Evolutionary conservation across 2,888 invertebrate species (phyloP), one percentile per base, ranked within the genome.

Genomic region (Ischnura elegans): DNA sequence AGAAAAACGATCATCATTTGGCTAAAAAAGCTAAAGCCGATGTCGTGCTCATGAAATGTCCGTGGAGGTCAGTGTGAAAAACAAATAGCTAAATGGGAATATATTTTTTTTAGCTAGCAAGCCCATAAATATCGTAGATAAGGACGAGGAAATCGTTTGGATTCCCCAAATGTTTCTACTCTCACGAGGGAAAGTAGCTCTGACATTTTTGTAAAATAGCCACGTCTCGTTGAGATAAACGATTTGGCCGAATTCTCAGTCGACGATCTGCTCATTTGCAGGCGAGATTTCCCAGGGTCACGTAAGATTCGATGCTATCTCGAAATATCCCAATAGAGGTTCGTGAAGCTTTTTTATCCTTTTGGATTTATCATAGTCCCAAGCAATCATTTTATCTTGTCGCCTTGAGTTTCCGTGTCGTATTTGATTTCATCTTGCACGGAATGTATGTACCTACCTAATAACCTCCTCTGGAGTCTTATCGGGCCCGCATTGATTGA

Each of bases 191-290:
- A 76, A 76, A 36, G 36, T 76, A 10, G 36, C 16, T 36, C 25
- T 36, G 61, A n/a, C 25, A 61, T 76, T 76, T 76, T 36, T 76
- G 10, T 76, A 76, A 76, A 76, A 76, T 76, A n/a, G 66, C 66
- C 66, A 76, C 66, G 76, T 76, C 76, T 36, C 76, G 29, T 36
- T 13, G 0, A 36, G 76, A 36, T 76, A 36, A 76, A 76, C 76
- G 76, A 36, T 76, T 76, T 76, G 29, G 76, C 76, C 76, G 36
- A 76, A 76, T 76, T 76, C 29, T 76, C 10, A 4, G 29, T 76
- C 29, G 36, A 16, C 16, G 76, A 76, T 76, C 76, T 10, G 36
- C 36, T 76, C 36, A 76, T 76, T 36, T 76, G 1, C 25, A 10
- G 25, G 36, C 29, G n/a, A 36, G 36, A 36, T 36, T 36, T 76